Base-by-base conservation (phyloP, 2,888 invertebrate species). In the Mythimna impura region DNA sequence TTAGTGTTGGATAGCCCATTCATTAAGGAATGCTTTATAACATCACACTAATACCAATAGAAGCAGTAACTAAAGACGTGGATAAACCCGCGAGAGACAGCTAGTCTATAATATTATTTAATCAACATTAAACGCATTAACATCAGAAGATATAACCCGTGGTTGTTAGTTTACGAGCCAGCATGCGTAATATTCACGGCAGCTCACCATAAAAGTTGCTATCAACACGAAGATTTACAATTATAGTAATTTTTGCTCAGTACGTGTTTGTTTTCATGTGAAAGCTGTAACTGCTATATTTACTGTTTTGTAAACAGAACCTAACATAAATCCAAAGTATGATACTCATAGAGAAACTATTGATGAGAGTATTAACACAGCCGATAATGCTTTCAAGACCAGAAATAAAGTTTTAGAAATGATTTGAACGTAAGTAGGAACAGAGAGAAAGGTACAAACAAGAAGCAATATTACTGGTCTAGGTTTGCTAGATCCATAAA, bases 181-280 rank as follows among this genome's bases (percentile, higher is more conserved):
- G 54, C 58, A 75, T 72, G 22, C 52, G 47, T 66, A 72, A 80
- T 71, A 55, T 71, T 71, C 68, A 69, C 63, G 71, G 54, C 47
- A 73, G n/a, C 20, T 58, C 12, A 61, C 63, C 43, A 75, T 83
- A 71, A 80, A 75, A 58, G 40, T 52, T 61, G 43, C 70, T 66
- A 74, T 67, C 61, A 62, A 65, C 77, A 77, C 71, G 63, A 73
- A 69, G 65, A 61, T 64, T 36, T 66, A 67, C 61, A 47, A 70
- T 64, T 61, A 57, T 68, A 72, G 62, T 69, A 65, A 73, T 66
- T 66, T 76, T 55, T 22, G 17, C 6, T 47, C n/a, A 47, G 14
- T 60, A 76, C 20, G 66, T 34, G 36, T 74, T 62, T 67, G 55
- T 67, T 75, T 75, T 50, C 20, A 17, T 40, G 22, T 55, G 60